Percentiles rank a stretch among this genome's conserved stretches.
These are phyloP conservation scores for Cryptomyrus ogoouensis DNA, from an alignment of 2,113 vertebrate species.

Conservation along the genomic window DNA sequence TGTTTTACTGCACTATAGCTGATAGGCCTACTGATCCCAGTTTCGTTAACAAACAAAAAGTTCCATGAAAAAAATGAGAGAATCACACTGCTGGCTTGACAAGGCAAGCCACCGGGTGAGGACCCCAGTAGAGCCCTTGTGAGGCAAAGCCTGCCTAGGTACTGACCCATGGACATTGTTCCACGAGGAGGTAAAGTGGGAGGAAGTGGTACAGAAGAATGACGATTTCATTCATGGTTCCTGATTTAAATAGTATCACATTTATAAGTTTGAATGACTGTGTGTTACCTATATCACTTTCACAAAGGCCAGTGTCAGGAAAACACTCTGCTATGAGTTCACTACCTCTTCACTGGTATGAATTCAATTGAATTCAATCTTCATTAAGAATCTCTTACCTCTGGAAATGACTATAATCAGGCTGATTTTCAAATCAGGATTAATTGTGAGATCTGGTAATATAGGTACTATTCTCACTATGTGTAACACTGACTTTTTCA, in stretches of 20 bases:
- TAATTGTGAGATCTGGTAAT: background rate
- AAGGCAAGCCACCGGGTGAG: conserved; percentile 1
- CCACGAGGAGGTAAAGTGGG: background rate
- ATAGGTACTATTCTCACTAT: background rate
- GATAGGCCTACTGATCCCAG: background rate
- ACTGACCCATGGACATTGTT: conserved; percentile 5
- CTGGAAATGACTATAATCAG: background rate
- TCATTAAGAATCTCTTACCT: background rate
- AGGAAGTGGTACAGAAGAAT: background rate
- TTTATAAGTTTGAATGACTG: conserved; percentile 17
- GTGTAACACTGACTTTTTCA: background rate
- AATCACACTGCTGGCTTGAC: background rate
- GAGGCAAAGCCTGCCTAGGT: conserved; percentile 1
- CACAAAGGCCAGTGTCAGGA: conserved; percentile 24
- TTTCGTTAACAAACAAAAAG: background rate
- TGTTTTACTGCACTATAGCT: background rate
- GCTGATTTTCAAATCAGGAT: background rate
- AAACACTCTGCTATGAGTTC: conserved; percentile 11
- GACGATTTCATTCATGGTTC: conserved; percentile 32
- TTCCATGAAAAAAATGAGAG: background rate
- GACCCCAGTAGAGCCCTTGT: background rate
- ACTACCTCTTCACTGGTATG: background rate
- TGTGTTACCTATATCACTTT: background rate
- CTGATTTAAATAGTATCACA: conserved; percentile 20
- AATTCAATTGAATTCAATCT: background rate